A percentile compares a stretch with the other conserved stretches of the same genome.
Conservation (phyloP, 2,888 invertebrate genomes). For the Stramonita haemastoma region DNA sequence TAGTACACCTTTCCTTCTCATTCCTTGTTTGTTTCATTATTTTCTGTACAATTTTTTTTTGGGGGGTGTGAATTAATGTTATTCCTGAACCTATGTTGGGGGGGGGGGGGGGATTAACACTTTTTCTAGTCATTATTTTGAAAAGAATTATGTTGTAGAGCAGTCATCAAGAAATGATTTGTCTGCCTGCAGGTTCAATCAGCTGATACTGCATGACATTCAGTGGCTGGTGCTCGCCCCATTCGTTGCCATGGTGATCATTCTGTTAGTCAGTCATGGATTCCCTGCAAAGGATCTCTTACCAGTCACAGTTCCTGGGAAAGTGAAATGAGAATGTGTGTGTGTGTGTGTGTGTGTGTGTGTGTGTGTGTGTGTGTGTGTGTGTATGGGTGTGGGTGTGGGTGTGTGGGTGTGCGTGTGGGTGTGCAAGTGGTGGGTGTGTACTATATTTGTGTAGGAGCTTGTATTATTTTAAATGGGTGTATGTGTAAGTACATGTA, state of each 20-base stretch:
- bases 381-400: neutral
- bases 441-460: conserved; percentile 24
- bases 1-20: too few relatives aligned
- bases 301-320: conserved; percentile 66
- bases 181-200: conserved; percentile 65
- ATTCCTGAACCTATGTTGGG: too few relatives aligned
- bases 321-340: conserved; percentile 50
- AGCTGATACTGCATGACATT: conserved; percentile 67
- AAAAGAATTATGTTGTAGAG: neutral
- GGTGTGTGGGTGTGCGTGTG: conserved; percentile 27
- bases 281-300: conserved; percentile 72
- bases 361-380: conserved; percentile 21
- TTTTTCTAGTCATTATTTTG: neutral
- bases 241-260: conserved; percentile 70
- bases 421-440: too few relatives aligned
- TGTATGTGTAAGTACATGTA: neutral
- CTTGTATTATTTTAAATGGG: neutral
- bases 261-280: conserved; percentile 68
- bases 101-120: too few relatives aligned
- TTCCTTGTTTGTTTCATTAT: too few relatives aligned
- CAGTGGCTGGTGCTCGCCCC: conserved; percentile 72
- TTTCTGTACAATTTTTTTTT: too few relatives aligned
- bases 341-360: conserved; percentile 30
- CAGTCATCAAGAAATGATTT: conserved; percentile 4
- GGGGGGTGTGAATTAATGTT: too few relatives aligned